A percentile compares a stretch with the other conserved stretches of the same genome.
These are phyloP conservation scores for Pseudochaenichthys georgianus DNA, from an alignment of 2,797 vertebrate genomes.

Conservation along the genomic window DNA sequence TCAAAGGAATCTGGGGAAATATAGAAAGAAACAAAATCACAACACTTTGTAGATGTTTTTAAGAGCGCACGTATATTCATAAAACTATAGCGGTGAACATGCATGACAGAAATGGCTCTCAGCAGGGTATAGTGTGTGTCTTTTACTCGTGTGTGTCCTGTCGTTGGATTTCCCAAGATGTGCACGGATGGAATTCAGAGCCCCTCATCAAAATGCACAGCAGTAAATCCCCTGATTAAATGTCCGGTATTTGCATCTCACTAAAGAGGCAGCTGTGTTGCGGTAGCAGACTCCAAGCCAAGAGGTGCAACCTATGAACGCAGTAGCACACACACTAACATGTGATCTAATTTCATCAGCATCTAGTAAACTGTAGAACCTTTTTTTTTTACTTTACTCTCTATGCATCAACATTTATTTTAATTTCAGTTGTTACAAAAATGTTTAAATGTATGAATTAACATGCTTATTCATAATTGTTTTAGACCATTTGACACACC, in stretches of 20 bases:
- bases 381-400: too few relatives aligned
- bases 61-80: constrained; percentile 41
- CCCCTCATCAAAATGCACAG: constrained; percentile 65
- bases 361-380: too few relatives aligned
- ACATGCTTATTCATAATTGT: too few relatives aligned
- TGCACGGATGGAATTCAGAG: constrained; percentile 58
- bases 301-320: constrained; percentile 6
- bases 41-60: constrained; percentile 43
- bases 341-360: too few relatives aligned
- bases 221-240: constrained; percentile 54
- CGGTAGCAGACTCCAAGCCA: constrained; percentile 16
- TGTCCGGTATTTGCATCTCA: constrained; percentile 43
- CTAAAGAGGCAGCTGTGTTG: constrained; percentile 30
- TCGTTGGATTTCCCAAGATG: constrained; percentile 29
- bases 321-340: not conserved
- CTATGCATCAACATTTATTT: too few relatives aligned
- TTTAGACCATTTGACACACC: too few relatives aligned
- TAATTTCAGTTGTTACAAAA: too few relatives aligned
- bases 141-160: constrained; percentile 28
- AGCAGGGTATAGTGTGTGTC: constrained; percentile 20
- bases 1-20: constrained; percentile 69
- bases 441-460: too few relatives aligned
- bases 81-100: constrained; percentile 41
- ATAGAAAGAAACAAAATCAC: constrained; percentile 44
- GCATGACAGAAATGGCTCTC: constrained; percentile 11